These are phyloP conservation scores for Scophthalmus maximus DNA, from an alignment of 2,113 vertebrate species.

Conservation along the genomic window DNA sequence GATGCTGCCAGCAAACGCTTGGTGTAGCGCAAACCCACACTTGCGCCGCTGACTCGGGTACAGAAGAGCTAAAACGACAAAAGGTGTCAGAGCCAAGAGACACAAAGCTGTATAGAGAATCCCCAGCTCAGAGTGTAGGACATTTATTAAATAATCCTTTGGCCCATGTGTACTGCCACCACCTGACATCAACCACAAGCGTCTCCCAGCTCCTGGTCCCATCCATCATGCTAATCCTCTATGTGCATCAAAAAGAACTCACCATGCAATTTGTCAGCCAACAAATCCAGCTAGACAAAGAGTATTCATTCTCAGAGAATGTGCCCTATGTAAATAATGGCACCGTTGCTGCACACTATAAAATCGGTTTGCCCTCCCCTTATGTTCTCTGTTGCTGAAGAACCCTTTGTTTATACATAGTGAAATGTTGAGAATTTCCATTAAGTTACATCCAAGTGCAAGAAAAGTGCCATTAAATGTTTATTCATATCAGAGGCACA, in stretches of 20 bases:
- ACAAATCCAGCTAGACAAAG: background rate
- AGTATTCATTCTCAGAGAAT: background rate
- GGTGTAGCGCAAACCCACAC: background rate
- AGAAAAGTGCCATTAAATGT: slow-evolving; percentile 17
- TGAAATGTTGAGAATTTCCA: background rate
- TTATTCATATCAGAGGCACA: slow-evolving; percentile 34
- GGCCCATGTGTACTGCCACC: too few relatives aligned
- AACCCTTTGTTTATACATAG: background rate
- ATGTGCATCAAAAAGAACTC: too few relatives aligned
- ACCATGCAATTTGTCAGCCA: too few relatives aligned
- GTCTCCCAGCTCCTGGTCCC: too few relatives aligned
- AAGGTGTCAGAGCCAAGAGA: too few relatives aligned
- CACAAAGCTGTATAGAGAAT: too few relatives aligned
- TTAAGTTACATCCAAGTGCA: background rate
- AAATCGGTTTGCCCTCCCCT: background rate
- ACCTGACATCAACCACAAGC: too few relatives aligned
- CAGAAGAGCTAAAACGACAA: too few relatives aligned
- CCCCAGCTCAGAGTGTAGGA: too few relatives aligned
- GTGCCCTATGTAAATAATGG: background rate
- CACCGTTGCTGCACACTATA: background rate
- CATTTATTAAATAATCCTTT: too few relatives aligned
- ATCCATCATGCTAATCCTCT: too few relatives aligned
- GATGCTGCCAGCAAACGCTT: background rate
- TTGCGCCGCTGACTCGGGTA: too few relatives aligned
- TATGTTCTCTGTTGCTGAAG: slow-evolving; percentile 2